phyloP scores from a whole-genome alignment of 2,888 invertebrate species.

The Axea sp. region DNA sequence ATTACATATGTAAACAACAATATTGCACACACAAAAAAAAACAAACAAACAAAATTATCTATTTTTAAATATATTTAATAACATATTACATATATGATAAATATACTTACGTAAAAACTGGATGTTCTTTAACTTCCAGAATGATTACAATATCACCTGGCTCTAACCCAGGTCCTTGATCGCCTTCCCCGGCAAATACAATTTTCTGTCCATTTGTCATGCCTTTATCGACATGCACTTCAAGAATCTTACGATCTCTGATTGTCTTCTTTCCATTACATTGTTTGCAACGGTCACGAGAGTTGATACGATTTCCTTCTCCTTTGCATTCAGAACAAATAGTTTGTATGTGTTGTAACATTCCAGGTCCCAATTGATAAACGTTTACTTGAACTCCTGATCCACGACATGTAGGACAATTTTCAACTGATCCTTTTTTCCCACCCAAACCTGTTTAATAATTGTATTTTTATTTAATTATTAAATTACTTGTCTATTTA shows the following conservation, averaged over 20 bases:
- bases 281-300: conserved; percentile 95
- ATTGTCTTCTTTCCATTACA: conserved; percentile 95
- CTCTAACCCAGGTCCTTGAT: conserved; percentile 96
- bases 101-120: conserved; percentile 83
- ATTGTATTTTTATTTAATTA: background rate
- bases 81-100: too few relatives aligned
- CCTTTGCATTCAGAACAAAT: conserved; percentile 93
- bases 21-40: too few relatives aligned
- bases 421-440: conserved; percentile 93
- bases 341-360: conserved; percentile 95
- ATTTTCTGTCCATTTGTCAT: conserved; percentile 98
- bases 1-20: too few relatives aligned
- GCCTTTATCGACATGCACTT: conserved; percentile 96
- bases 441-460: conserved; percentile 86
- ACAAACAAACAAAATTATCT: too few relatives aligned
- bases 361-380: conserved; percentile 87
- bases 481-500: background rate
- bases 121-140: conserved; percentile 95
- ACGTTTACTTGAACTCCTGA: conserved; percentile 89
- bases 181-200: conserved; percentile 95
- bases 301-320: conserved; percentile 90
- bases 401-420: conserved; percentile 93
- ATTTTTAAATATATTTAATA: too few relatives aligned
- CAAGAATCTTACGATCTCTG: conserved; percentile 94
- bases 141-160: conserved; percentile 98